Conservation (phyloP, 2,888 invertebrate species). For the Tipula helvola region DNA sequence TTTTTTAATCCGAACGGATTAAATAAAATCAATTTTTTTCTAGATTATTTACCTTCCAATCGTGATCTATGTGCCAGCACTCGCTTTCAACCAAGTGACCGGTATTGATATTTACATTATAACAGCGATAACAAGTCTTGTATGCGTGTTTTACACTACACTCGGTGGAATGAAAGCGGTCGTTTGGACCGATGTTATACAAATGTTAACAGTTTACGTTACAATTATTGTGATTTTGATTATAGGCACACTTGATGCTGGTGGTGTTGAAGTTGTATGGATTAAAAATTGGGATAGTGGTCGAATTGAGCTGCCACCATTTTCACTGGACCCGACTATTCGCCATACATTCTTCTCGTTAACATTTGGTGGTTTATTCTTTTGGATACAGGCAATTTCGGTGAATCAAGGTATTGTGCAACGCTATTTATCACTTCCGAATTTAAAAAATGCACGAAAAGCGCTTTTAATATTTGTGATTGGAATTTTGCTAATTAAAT, state of each 20-base stretch:
- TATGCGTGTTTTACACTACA: not conserved
- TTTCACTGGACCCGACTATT: constrained; percentile 63
- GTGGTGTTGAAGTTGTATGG: not conserved
- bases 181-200: not conserved
- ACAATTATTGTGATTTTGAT: not conserved
- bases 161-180: constrained; percentile 6
- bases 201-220: not conserved
- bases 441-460: constrained; percentile 32
- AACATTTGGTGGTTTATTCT: constrained; percentile 54
- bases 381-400: constrained; percentile 63
- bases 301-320: constrained; percentile 55
- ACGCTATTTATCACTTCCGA: constrained; percentile 64
- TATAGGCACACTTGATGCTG: not conserved
- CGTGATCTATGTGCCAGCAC: not conserved
- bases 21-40: not conserved
- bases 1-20: not conserved
- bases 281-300: constrained; percentile 38
- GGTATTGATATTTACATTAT: not conserved
- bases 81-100: not conserved
- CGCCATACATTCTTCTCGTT: constrained; percentile 68
- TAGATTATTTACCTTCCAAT: not conserved
- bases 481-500: constrained; percentile 33
- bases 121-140: not conserved
- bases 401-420: constrained; percentile 81
- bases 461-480: constrained; percentile 46